Base-by-base conservation (phyloP, 30 jellyfish, hydroid and myxozoan species). In the Aurelia sp. region DNA sequence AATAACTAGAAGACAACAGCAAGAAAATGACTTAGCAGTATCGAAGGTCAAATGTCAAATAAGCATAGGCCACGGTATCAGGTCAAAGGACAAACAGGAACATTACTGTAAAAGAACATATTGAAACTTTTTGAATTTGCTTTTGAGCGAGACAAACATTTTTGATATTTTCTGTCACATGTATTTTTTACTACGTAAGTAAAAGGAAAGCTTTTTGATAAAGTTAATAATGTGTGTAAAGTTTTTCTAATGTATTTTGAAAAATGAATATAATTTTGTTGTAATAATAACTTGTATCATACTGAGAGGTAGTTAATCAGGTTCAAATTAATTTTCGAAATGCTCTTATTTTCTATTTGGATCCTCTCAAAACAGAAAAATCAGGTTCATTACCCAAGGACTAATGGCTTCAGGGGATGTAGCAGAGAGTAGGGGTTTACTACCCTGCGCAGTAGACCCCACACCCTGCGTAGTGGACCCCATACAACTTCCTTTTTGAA, bases 121-220 rank as follows among this genome's bases (percentile, higher is more conserved):
- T 44, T 44, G 55, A 8, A 44, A 44, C 55, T 44, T 44, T 27
- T 44, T 44, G 55, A 44, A 44, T 33, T 51, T 30, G 77, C 55
- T 33, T 66, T 66, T 66, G 77, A 30, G 68, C 68, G 48, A 44
- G 24, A 59, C 15, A 72, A 72, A 47, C 48, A 19, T 15, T 8
- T 44, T 15, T 19, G 68, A 38, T 18, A 38, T 72, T 72, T 72
- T 50, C 40, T 72, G 48, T 72, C 83, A 24, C 22, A 7, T 72
- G 62, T 15, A 72, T 72, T 72, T 68, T 72, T 72, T 72, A 72
- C 83, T n/a, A 72, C 58, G 83, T 72, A 72, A 72, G 58, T 41
- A 16, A 72, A 16, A 41, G 6, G 16, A 40, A n/a, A 8, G 68
- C 83, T 72, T 69, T 69, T 69, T 27, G 35, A 24, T 11, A 41